Evolutionary conservation across 2,888 invertebrate genomes (phyloP), one percentile per base, ranked within the genome.

Genomic region (Eustalomyia histrio): DNA sequence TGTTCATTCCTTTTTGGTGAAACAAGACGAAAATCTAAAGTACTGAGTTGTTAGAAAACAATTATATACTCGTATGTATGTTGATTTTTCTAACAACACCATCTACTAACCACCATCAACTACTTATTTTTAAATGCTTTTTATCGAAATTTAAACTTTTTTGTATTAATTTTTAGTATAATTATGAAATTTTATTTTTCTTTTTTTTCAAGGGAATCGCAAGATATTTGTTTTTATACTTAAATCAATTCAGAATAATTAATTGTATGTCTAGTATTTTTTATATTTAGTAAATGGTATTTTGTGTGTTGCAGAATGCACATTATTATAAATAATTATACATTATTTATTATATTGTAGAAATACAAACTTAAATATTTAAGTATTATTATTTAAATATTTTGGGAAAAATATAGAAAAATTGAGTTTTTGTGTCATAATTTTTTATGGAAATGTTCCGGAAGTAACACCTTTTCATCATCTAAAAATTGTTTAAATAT

Each of bases 1-100:
- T 97, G 97, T 90, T 92, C 97, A 87, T 95, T 95, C 93, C 91
- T 97, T 61, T 97, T 97, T 89, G 97, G 97, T 24, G 97, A 96
- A 91, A 96, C 96, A 55, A 93, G 93, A 88, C 90, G 91, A 76
- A 89, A 89, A 86, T 88, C 88, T 33, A 88, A 86, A 84, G 81
- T 85, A 61, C 83, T 87, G 53, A 87, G 86, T 81, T 86, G 86
- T 68, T 85, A 83, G 78, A 76, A 29, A 6, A 61, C 63, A 35
- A 63, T 39, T 76, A 64, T 18, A 29, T 29, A 29, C n/a, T n/a
- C 6, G 50, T 29, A 29, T 7, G 29, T 63, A 69, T 61, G 24
- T 57, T 33, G n/a, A 29, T 58, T 39, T 18, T 21, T 58, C 68
- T 10, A 50, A 39, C 39, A 39, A 39, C 39, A 6, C 39, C 43